Evolutionary conservation across 2,797 vertebrate genomes (phyloP).

Genomic region (Onychomys torridus): DNA sequence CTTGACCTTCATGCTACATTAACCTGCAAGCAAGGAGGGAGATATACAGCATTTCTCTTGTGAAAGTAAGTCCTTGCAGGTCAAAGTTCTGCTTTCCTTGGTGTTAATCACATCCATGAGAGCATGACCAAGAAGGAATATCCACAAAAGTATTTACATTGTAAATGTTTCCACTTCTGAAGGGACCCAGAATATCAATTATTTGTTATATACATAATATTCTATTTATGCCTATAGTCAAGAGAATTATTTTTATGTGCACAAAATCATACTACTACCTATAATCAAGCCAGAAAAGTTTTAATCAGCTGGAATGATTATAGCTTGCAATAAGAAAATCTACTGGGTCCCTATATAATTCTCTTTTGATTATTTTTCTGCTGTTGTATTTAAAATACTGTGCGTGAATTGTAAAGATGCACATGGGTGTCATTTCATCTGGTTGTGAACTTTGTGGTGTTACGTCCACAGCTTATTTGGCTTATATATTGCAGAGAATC

Average conservation of each 20-base stretch:
- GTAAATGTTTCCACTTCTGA: constrained; percentile 7
- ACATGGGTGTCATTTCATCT: background rate
- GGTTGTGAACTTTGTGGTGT: background rate
- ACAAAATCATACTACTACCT: background rate
- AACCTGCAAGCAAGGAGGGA: background rate
- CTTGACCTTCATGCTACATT: constrained; percentile 14
- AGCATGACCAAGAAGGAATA: background rate
- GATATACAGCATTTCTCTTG: background rate
- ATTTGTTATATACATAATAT: background rate
- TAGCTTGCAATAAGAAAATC: constrained; percentile 1
- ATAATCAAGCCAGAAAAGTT: constrained; percentile 40
- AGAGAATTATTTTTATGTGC: constrained; percentile 29
- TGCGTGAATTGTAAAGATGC: background rate
- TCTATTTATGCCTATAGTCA: constrained; percentile 1
- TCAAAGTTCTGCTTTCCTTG: constrained; percentile 18
- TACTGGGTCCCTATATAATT: background rate
- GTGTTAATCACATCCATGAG: background rate
- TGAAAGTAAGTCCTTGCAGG: background rate
- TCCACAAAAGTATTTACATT: background rate
- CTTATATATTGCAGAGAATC: background rate
- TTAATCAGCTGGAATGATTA: background rate
- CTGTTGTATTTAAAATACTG: background rate
- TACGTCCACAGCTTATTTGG: background rate
- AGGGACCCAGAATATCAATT: background rate
- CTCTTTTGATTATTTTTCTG: background rate